Percentiles rank a stretch among this genome's conserved stretches.
Evolutionary conservation across 2,888 invertebrate genomes (phyloP).

Genomic region (Spialia ferax): DNA sequence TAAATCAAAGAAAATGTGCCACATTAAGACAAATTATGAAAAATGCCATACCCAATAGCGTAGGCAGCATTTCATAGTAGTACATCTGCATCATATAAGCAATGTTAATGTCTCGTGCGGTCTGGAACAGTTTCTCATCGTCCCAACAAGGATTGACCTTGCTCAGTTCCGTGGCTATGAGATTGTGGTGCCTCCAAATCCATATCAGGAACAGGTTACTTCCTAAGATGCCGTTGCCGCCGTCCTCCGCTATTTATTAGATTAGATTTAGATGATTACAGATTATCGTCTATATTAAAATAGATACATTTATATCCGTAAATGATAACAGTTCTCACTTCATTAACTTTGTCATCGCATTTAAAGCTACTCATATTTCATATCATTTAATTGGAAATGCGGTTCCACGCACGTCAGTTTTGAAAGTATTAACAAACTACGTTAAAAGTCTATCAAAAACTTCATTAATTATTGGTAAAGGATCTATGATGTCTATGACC

Average conservation of each 20-base stretch:
- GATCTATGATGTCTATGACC: too few species aligned
- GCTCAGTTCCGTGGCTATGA: not conserved
- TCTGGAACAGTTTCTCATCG: not conserved
- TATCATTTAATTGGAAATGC: too few species aligned
- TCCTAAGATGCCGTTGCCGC: not conserved
- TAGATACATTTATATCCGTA: too few species aligned
- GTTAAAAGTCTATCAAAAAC: too few species aligned
- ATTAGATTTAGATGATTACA: not conserved
- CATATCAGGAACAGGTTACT: conserved; percentile 1
- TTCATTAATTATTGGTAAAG: too few species aligned
- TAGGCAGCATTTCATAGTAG: not conserved
- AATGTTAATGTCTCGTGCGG: not conserved
- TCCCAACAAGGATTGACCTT: not conserved
- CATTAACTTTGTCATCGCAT: too few species aligned
- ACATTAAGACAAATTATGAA: not conserved
- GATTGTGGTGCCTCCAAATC: not conserved
- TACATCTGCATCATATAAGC: conserved; percentile 1
- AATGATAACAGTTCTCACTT: too few species aligned
- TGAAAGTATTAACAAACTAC: too few species aligned
- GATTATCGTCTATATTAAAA: too few species aligned
- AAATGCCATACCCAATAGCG: not conserved
- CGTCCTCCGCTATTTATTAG: not conserved
- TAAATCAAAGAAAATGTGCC: too few species aligned
- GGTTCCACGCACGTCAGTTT: too few species aligned
- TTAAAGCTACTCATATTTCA: too few species aligned